Base-by-base conservation (phyloP, 1,140 invertebrate species). In the Procambarus virginalis region DNA sequence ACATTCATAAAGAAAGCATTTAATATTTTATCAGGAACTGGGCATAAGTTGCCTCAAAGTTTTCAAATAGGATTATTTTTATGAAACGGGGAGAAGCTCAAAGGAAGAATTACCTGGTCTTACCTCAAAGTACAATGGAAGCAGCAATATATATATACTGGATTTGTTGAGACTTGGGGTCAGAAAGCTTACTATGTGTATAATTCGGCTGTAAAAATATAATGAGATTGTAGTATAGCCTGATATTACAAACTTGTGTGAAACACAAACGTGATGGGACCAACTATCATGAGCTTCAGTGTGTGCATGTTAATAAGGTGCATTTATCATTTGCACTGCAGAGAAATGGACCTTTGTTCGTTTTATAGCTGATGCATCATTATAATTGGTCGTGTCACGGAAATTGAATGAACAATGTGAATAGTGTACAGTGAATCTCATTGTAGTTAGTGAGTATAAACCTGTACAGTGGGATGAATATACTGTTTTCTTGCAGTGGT, bases 371-470 rank as follows among this genome's bases (percentile, higher is more conserved):
- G 79, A 75, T 48, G 68, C 82, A 49, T 75, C 64, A 75, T 49
- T 55, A 34, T 76, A 34, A 22, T 51, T 55, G 64, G n/a, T 85
- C 70, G 34, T 64, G 48, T 87, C 58, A 87, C 85, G 60, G 77
- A 87, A 80, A 48, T 46, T 70, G 77, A 48, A 68, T 64, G 77
- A 87, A 87, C 77, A 87, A 70, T 87, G 85, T 87, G 85, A 87
- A 87, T 87, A 87, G 76, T 87, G 85, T 87, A 87, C 85, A 87
- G 85, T 87, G 85, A 87, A 87, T 87, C 85, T 87, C 85, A 80
- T 87, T 79, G 60, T 70, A 87, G 85, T 87, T 87, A 87, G 85
- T 87, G 85, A 87, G 77, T 81, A 80, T 60, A 70, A 80, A 70
- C 77, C 58, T 87, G 85, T 87, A 87, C 85, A 81, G 64, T 87